Evolutionary conservation across 2,888 invertebrate species (phyloP).

Genomic region (Hypselothyrea guttata): DNA sequence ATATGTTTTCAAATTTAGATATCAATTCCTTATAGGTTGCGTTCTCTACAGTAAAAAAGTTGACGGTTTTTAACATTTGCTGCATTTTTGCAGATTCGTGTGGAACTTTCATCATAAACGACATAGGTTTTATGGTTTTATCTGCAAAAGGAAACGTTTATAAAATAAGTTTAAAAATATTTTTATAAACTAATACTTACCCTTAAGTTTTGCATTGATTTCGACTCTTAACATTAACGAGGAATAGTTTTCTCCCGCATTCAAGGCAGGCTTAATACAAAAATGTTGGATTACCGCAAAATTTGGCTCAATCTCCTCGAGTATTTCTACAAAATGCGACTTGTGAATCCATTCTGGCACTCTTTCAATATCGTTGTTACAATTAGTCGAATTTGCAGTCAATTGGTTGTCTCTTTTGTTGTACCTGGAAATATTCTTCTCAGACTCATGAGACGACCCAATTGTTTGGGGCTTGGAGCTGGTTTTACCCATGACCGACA

Average conservation of each 20-base stretch:
- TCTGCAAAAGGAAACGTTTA: conserved; percentile 42
- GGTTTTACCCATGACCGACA: conserved; percentile 15
- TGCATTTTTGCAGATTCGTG: conserved; percentile 62
- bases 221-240: conserved; percentile 59
- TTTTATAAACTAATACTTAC: too few relatives aligned
- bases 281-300: conserved; percentile 49
- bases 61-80: conserved; percentile 53
- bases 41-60: conserved; percentile 69
- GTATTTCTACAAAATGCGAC: conserved; percentile 44
- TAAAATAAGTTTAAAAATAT: not conserved
- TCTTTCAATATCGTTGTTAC: not conserved
- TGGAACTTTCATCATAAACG: conserved; percentile 75
- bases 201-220: conserved; percentile 45
- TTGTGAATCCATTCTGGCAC: conserved; percentile 60
- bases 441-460: not conserved
- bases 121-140: conserved; percentile 42
- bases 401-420: not conserved
- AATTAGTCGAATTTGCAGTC: not conserved
- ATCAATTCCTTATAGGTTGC: conserved; percentile 61
- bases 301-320: conserved; percentile 36
- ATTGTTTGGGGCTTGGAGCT: not conserved
- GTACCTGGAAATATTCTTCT: not conserved
- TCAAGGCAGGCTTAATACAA: conserved; percentile 38
- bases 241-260: conserved; percentile 68
- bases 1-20: conserved; percentile 64